Evolutionary conservation across 1,140 invertebrate genomes (phyloP), one percentile per base, ranked within the genome.

Genomic region (Centruroides vittatus): DNA sequence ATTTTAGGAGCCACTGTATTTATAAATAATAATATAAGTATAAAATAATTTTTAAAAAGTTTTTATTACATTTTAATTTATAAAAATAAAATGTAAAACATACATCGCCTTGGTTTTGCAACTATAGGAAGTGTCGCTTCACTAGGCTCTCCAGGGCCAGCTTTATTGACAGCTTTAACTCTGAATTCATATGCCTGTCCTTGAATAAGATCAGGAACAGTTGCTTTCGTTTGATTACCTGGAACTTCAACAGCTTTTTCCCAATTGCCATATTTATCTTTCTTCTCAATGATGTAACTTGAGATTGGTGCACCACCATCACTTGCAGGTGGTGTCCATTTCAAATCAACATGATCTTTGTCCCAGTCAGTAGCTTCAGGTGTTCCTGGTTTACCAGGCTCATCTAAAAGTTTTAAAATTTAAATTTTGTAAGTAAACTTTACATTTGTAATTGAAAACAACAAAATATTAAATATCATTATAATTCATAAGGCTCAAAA

Each of bases 221-320:
- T 88, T 34, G 86, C 88, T 57, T 81, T 84, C n/a, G 85, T 88
- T 68, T 84, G 76, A 67, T 83, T 81, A 9, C 85, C 86, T 5
- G 91, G 88, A 9, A 86, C 83, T 73, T 89, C 87, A 3, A 86
- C 69, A 0, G 88, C 89, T 72, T 90, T 93, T 71, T 93, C 90
- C 93, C 93, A 98, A 68, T 90, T 84, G n/a, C 90, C 90, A 69
- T 86, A 90, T 73, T 93, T 93, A 72, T 93, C 90, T 73, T 92
- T 93, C 80, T 92, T 92, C 77, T 95, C 91, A 54, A 95, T 76
- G 51, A 93, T 76, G 71, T 93, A 94, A 11, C 84, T 84, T 35
- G 86, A 84, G 59, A 94, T 83, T 46, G 89, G 89, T 1, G 88
- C 84, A 53, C 89, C 89, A 47, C 90, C 90, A 69, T 93, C 89